Evolutionary conservation across 2,888 invertebrate genomes (phyloP).

Genomic region (Cheilosia scutellata): DNA sequence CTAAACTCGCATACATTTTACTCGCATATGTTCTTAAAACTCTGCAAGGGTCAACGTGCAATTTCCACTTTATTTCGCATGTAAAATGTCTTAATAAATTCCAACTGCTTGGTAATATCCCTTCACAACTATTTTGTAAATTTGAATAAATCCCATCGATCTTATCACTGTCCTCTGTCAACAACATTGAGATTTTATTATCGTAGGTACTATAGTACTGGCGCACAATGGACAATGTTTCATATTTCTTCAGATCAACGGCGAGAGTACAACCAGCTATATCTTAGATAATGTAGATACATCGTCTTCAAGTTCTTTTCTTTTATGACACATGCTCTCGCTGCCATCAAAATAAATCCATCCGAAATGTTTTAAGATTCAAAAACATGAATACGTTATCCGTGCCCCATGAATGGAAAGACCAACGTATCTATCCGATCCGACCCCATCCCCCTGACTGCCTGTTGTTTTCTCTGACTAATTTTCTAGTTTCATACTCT

Average conservation of each 20-base stretch:
- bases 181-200: constrained; percentile 38
- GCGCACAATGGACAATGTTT: constrained; percentile 33
- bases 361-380: constrained; percentile 68
- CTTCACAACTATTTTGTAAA: constrained; percentile 39
- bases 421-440: constrained; percentile 25
- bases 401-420: constrained; percentile 42
- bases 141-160: constrained; percentile 53
- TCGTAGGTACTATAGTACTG: constrained; percentile 8
- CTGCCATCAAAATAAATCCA: constrained; percentile 57
- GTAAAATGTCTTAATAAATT: constrained; percentile 23
- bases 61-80: not conserved
- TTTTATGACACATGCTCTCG: constrained; percentile 60
- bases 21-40: too few species aligned
- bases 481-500: constrained; percentile 70
- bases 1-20: too few species aligned
- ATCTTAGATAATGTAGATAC: constrained; percentile 11
- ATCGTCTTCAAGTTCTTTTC: constrained; percentile 29
- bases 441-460: not conserved
- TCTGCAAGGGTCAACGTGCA: not conserved
- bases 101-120: constrained; percentile 25
- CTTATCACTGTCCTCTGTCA: constrained; percentile 31
- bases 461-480: constrained; percentile 63
- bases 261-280: not conserved
- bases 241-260: constrained; percentile 34
- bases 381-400: constrained; percentile 67